phyloP scores from a whole-genome alignment of 2,113 vertebrate species.

The Paramormyrops kingsleyae region DNA sequence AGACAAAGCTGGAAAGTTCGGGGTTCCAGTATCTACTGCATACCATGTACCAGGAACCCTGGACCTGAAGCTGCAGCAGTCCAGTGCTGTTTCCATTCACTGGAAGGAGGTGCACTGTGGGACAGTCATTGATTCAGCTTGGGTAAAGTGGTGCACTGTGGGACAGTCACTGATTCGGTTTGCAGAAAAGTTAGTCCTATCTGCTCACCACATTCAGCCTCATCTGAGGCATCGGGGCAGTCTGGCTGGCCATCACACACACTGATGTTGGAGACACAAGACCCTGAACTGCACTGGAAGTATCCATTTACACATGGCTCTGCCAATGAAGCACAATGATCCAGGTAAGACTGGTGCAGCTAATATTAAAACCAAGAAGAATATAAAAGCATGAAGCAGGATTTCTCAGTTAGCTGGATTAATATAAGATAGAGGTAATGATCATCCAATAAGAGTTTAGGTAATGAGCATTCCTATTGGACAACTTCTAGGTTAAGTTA shows the following conservation, averaged over 20 bases:
- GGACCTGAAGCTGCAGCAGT: slow-evolving; percentile 39
- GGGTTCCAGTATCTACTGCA: slow-evolving; percentile 64
- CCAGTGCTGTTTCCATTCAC: slow-evolving; percentile 24
- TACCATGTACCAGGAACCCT: slow-evolving; percentile 32
- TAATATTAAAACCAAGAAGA: background rate
- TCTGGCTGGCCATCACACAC: slow-evolving; percentile 66
- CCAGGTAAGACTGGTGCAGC: background rate
- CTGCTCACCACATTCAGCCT: slow-evolving; percentile 72
- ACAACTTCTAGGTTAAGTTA: background rate
- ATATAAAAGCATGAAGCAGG: background rate
- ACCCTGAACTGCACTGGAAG: slow-evolving; percentile 70
- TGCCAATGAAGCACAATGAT: slow-evolving; percentile 33
- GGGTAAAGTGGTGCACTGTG: background rate
- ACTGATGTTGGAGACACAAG: slow-evolving; percentile 59
- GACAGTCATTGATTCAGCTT: slow-evolving; percentile 20
- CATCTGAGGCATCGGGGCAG: slow-evolving; percentile 79
- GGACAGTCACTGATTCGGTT: background rate
- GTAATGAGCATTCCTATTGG: background rate
- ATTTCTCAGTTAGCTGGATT: background rate
- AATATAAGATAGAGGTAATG: background rate
- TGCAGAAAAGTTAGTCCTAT: slow-evolving; percentile 8
- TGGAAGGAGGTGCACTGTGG: slow-evolving; percentile 24
- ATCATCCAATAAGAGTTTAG: background rate
- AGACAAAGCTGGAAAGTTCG: slow-evolving; percentile 62
- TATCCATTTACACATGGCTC: slow-evolving; percentile 61